phyloP scores from a whole-genome alignment of 1,140 invertebrate species.

The Subanguina moxae region DNA sequence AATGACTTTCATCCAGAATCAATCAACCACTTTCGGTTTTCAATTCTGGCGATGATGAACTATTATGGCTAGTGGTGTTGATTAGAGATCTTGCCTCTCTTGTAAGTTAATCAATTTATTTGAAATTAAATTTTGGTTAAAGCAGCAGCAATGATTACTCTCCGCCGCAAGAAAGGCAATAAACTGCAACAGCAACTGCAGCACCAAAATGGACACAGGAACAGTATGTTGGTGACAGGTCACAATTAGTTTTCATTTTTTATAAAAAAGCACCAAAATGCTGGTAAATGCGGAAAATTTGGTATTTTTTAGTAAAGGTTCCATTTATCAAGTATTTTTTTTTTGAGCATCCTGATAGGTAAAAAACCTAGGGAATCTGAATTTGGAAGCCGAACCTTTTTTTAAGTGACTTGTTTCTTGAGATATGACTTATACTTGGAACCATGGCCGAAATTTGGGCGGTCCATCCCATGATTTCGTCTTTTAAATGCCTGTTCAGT shows the following conservation, averaged over 20 bases:
- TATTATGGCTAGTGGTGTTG: background rate
- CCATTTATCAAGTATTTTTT: no score
- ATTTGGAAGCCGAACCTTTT: no score
- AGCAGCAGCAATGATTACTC: background rate
- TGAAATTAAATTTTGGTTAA: background rate
- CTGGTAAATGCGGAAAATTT: background rate
- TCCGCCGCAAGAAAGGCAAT: slow-evolving; percentile 2
- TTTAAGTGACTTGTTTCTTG: no score
- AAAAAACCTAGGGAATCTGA: no score
- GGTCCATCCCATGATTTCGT: no score
- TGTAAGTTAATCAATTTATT: background rate
- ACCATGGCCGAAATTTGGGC: no score
- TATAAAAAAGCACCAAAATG: background rate
- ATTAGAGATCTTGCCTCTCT: background rate
- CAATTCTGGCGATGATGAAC: background rate
- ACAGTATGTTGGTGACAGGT: slow-evolving; percentile 24
- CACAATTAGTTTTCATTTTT: background rate
- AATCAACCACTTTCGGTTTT: background rate
- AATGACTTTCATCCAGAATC: background rate
- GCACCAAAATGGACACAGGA: slow-evolving; percentile 2
- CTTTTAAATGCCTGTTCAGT: no score
- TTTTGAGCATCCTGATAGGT: no score
- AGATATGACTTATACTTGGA: no score
- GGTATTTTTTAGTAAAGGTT: background rate
- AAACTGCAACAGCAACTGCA: background rate